Conservation (phyloP, 2,888 invertebrate genomes). For the Caradrina kadenii region DNA sequence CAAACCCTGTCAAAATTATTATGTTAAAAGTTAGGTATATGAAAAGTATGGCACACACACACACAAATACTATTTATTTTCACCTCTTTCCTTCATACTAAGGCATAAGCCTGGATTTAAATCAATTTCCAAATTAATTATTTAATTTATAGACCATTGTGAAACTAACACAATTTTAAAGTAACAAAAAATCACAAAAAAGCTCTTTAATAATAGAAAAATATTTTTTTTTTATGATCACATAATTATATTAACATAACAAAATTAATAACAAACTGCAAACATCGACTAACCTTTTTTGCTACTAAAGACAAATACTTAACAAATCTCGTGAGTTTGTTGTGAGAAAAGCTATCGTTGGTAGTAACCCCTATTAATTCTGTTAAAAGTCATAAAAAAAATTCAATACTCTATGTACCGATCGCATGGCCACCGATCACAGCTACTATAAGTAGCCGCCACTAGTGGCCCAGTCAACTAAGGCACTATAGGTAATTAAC, state of each 20-base stretch:
- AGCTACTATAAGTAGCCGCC: no score
- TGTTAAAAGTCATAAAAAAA: no score
- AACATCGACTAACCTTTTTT: constrained; percentile 3
- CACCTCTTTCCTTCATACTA: no score
- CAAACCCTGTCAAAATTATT: constrained; percentile 66
- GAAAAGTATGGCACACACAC: constrained; percentile 61
- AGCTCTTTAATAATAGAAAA: constrained; percentile 17
- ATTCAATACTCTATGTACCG: no score
- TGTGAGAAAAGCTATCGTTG: not conserved
- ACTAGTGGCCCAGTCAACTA: no score
- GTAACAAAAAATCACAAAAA: constrained; percentile 12
- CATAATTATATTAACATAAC: not conserved
- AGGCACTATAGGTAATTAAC: no score
- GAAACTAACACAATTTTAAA: constrained; percentile 4
- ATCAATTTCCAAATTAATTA: not conserved
- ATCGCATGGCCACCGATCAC: no score
- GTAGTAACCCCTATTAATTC: not conserved
- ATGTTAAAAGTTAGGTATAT: constrained; percentile 40
- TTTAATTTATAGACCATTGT: constrained; percentile 5
- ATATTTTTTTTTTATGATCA: constrained; percentile 18
- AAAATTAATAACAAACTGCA: constrained; percentile 15
- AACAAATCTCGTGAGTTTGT: not conserved
- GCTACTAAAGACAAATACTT: not conserved
- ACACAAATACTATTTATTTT: constrained; percentile 5
- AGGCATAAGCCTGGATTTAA: no score